phyloP scores from a whole-genome alignment of 2,797 vertebrate species.

The Phoxinus dragarum region DNA sequence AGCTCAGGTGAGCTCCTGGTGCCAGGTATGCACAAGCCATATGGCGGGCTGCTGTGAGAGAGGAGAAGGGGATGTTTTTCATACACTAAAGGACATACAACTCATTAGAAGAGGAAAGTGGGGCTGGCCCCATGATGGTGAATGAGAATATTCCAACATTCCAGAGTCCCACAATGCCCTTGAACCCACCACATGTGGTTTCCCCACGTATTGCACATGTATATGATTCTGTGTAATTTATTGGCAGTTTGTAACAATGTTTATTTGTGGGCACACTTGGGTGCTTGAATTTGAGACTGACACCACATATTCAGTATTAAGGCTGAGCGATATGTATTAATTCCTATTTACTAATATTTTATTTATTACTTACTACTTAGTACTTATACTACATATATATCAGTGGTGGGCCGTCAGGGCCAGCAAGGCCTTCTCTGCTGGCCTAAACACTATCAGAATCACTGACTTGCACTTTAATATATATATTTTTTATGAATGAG shows the following conservation, averaged over 20 bases:
- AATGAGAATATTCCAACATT: slow-evolving; percentile 21
- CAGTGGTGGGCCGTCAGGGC: too few species aligned
- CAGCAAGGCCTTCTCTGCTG: too few species aligned
- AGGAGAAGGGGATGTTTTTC: slow-evolving; percentile 38
- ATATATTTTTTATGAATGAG: too few species aligned
- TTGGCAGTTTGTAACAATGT: background rate
- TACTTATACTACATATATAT: too few species aligned
- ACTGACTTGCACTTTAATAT: too few species aligned
- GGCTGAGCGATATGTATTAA: background rate
- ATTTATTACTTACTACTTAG: too few species aligned
- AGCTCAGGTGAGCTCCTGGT: slow-evolving; percentile 50
- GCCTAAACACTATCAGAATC: too few species aligned
- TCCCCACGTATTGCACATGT: background rate
- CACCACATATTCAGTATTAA: background rate
- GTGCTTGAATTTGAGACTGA: background rate
- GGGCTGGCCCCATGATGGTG: slow-evolving; percentile 48
- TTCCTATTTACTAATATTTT: too few species aligned
- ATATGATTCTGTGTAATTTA: background rate
- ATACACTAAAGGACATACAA: slow-evolving; percentile 47
- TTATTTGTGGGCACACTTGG: background rate
- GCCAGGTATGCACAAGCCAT: slow-evolving; percentile 62
- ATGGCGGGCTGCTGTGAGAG: slow-evolving; percentile 61
- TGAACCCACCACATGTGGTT: slow-evolving; percentile 44
- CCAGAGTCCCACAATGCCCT: slow-evolving; percentile 44
- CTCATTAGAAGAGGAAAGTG: slow-evolving; percentile 49